Evolutionary conservation across 2,888 invertebrate genomes (phyloP), one percentile per base, ranked within the genome.

Genomic region (Platycheirus rosarum): DNA sequence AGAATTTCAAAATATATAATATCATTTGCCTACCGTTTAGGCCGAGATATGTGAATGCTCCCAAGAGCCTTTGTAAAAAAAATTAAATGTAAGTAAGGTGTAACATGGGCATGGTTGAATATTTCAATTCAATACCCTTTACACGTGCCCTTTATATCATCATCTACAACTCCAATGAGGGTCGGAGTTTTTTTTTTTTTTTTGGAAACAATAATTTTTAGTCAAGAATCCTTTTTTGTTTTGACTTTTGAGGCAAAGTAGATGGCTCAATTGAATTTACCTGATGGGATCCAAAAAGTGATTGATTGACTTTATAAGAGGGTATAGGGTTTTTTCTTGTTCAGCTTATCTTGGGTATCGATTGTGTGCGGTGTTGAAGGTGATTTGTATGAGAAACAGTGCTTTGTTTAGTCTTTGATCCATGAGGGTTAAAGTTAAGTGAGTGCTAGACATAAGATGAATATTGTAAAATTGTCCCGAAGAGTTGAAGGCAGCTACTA

Each of bases 301-400:
- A 75, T 75, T 75, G 75, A 75, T 75, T 75, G 75, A 68, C 51
- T 68, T 44, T 42, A 44, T 68, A 75, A 68, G 75, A 68, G 60
- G 75, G 44, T 68, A 57, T 42, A 68, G n/a, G n/a, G n/a, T 49
- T 74, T 51, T 20, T 68, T 66, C 44, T 66, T 51, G 51, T 53
- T 44, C n/a, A n/a, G 68, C 65, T 49, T 74, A 66, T 66, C 74
- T 66, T 16, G 14, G 32, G n/a, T 63, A 44, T 44, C 53, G 62
- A 35, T 29, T 60, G 51, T 51, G 44, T 44, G 51, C 35, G 60
- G 23, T 60, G 42, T 66, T 49, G 46, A 60, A 75, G 51, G 60
- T 75, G 68, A 75, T 68, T 75, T 75, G 75, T 68, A 44, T 71
- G 53, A 44, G 35, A 3, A 32, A 29, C 48, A 55, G n/a, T 44